Evolutionary conservation across 2,113 vertebrate genomes (phyloP), one percentile per base, ranked within the genome.

Genomic region (Acrocephalus arundinaceus): DNA sequence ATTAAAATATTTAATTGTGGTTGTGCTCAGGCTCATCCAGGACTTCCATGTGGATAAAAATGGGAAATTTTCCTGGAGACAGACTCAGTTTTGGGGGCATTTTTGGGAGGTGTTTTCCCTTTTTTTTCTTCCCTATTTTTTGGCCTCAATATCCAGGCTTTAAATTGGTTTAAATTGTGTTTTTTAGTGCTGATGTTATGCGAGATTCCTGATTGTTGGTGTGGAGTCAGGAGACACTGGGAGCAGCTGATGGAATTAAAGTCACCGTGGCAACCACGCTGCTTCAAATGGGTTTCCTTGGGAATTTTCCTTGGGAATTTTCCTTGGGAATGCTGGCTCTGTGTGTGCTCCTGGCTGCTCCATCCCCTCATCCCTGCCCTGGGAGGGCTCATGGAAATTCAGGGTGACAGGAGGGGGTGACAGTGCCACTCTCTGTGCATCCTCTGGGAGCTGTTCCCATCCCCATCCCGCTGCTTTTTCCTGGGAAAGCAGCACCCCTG

Each of bases 181-280:
- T 97, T 93, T 95, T 95, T 49, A 62, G 81, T 67, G 84, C 82
- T 85, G 48, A 79, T 31, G 71, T 90, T 78, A n/a, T 43, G 63
- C 70, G 57, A 79, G 73, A 49, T 85, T 68, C 62, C 76, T 87
- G 91, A 87, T 96, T 71, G 77, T 76, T 39, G 39, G 90, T 58
- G 80, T 37, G 80, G 89, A 77, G 48, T 49, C 6, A 30, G 55
- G 80, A 75, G 80, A 59, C 39, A 20, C 57, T 70, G 18, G 81
- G 71, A 89, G 61, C n/a, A 37, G 13, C 6, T 24, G 88, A 37
- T 94, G 92, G 94, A 95, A 96, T 97, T 95, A 95, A 95, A 63
- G 96, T 97, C 85, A 94, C 96, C 85, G 21, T 97, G 91, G 96
- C 90, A 97, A 97, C 97, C 78, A 79, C 97, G 96, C 27, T 63